Evolutionary conservation across 2,113 vertebrate genomes (phyloP).

Genomic region (Rafetus swinhoei): DNA sequence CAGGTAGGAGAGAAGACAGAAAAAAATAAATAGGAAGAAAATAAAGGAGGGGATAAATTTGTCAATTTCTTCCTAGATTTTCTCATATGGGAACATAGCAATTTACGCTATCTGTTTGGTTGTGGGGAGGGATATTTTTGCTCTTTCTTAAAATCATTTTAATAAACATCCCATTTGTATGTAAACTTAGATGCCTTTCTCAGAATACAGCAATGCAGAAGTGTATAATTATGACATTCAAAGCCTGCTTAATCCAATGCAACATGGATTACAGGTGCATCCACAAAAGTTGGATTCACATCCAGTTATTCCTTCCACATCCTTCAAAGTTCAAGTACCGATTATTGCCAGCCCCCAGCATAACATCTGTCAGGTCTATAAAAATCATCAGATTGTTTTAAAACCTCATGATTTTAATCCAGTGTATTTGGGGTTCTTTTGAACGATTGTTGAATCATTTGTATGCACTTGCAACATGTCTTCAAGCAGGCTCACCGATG

Average conservation of each 20-base stretch:
- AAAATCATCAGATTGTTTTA: background rate
- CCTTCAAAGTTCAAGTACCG: fast-evolving
- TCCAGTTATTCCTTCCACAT: background rate
- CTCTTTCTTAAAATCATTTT: background rate
- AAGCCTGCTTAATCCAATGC: background rate
- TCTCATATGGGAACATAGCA: background rate
- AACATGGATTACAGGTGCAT: background rate
- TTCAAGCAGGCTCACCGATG: background rate
- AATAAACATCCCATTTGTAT: background rate
- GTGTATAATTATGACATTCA: background rate
- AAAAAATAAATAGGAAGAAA: background rate
- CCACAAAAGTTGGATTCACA: fast-evolving
- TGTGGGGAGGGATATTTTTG: fast-evolving
- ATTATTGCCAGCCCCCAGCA: background rate
- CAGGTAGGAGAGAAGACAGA: background rate
- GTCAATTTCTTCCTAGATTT: background rate
- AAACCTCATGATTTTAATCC: background rate
- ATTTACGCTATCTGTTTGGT: background rate
- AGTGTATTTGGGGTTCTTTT: background rate
- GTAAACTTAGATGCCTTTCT: fast-evolving
- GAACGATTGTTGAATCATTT: background rate
- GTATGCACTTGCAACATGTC: fast-evolving
- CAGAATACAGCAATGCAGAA: background rate
- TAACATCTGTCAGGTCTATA: background rate
- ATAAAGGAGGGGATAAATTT: background rate